Evolutionary conservation across 2,888 invertebrate genomes (phyloP), one percentile per base, ranked within the genome.

Genomic region (Tinea semifulvella): DNA sequence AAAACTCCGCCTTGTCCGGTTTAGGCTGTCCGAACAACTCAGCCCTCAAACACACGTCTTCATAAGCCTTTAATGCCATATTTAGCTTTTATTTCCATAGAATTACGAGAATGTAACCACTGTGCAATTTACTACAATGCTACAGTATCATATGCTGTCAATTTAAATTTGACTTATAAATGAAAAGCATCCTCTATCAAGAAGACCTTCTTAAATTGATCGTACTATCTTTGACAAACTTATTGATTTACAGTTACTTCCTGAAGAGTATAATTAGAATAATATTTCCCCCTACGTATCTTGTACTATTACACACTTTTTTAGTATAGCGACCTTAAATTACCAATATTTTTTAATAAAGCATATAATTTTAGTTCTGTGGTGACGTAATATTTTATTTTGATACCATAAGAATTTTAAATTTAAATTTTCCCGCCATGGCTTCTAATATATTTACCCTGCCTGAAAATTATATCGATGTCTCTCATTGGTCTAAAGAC

Each of bases 41-140:
- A 0, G 92, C 91, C 48, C 92, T 79, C 68, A 89, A 88, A 57
- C 91, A 90, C 47, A 90, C 91, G 62, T 89, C 86, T 66, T 89
- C 87, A 57, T 91, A 92, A 11, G 88, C 86, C 51, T 85, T 85
- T 60, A 87, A 81, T 11, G 85, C 80, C 86, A 86, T 86, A 55
- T 52, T 63, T 40, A 25, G 43, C 27, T 27, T 26, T 48, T 17
- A 18, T 6, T 36, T 3, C 18, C n/a, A n/a, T 10, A 18, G 8
- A 35, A 35, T 11, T 13, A 6, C 18, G 18, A 36, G 18, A 36
- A 11, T 10, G 18, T 14, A 17, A n/a, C 18, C 4, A 36, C 14
- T 36, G 2, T 31, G 31, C 14, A 31, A 14, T n/a, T n/a, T n/a
- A n/a, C n/a, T n/a, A n/a, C n/a, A n/a, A n/a, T n/a, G n/a, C n/a